Evolutionary conservation across 1,140 invertebrate species (phyloP).

Genomic region (Caerostris extrusa): DNA sequence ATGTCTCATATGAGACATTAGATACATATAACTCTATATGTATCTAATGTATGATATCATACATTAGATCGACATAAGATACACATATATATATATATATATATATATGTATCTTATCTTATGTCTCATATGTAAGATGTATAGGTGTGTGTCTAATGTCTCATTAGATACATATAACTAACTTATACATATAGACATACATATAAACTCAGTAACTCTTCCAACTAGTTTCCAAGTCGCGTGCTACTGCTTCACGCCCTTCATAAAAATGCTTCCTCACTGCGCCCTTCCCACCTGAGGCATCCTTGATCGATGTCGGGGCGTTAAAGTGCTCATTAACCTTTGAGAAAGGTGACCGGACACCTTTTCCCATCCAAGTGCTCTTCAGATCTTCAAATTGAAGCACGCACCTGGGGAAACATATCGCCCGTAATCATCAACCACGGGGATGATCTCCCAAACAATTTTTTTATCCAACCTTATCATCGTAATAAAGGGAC

Average conservation of each 20-base stretch:
- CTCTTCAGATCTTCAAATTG: not conserved
- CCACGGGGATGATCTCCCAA: not conserved
- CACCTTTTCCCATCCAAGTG: not conserved
- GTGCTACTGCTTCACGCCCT: not conserved
- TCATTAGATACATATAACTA: too few species aligned
- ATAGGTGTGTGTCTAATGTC: too few species aligned
- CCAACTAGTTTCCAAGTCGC: too few species aligned
- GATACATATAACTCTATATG: too few species aligned
- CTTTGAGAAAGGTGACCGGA: not conserved
- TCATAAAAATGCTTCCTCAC: not conserved
- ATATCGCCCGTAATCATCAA: not conserved
- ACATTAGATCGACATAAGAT: too few species aligned
- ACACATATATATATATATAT: too few species aligned
- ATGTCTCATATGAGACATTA: too few species aligned
- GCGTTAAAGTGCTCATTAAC: constrained; percentile 2
- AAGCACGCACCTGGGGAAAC: not conserved
- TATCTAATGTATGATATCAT: too few species aligned
- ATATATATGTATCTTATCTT: too few species aligned
- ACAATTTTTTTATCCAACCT: not conserved
- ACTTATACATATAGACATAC: too few species aligned
- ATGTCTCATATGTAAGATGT: too few species aligned
- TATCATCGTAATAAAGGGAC: not conserved
- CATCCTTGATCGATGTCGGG: not conserved
- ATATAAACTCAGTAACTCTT: too few species aligned
- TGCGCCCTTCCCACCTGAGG: not conserved